Percentiles rank a stretch among this genome's conserved stretches.
Evolutionary conservation across 2,888 invertebrate genomes (phyloP).

Genomic region (Trimorus sp.): DNA sequence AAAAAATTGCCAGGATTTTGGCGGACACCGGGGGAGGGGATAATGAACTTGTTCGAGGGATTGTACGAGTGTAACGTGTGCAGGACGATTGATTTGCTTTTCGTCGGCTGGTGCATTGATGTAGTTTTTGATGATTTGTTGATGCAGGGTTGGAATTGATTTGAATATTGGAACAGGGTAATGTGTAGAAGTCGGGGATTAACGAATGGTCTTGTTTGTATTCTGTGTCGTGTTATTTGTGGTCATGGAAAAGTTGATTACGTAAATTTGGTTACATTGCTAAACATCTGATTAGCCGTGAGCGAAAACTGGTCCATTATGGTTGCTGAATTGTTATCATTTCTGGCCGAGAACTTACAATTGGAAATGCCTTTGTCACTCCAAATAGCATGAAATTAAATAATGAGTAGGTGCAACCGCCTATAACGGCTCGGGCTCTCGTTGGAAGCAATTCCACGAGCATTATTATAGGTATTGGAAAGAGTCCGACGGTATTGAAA

Average conservation of each 20-base stretch:
- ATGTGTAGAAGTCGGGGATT: too few relatives aligned
- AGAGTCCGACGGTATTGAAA: slow-evolving; percentile 88
- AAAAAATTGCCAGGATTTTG: slow-evolving; percentile 32
- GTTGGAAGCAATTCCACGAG: slow-evolving; percentile 89
- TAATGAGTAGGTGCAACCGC: slow-evolving; percentile 88
- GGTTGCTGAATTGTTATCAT: slow-evolving; percentile 9
- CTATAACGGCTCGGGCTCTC: slow-evolving; percentile 88
- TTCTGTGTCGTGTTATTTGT: too few relatives aligned
- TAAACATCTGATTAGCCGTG: too few relatives aligned
- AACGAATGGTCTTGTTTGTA: too few relatives aligned
- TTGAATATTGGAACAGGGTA: too few relatives aligned
- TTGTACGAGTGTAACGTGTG: neutral
- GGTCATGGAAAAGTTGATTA: neutral
- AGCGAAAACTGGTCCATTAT: neutral
- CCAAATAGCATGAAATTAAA: slow-evolving; percentile 87
- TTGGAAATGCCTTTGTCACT: slow-evolving; percentile 87
- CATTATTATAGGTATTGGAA: slow-evolving; percentile 89
- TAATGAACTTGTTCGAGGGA: slow-evolving; percentile 43
- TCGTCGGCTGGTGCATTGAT: too few relatives aligned
- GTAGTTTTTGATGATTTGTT: too few relatives aligned
- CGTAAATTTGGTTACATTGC: too few relatives aligned
- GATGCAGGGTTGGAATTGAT: too few relatives aligned
- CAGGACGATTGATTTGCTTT: too few relatives aligned
- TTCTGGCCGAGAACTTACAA: slow-evolving; percentile 78
- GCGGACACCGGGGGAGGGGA: slow-evolving; percentile 15